Conservation (phyloP, 2,113 vertebrate species). For the Antigone vipio region DNA sequence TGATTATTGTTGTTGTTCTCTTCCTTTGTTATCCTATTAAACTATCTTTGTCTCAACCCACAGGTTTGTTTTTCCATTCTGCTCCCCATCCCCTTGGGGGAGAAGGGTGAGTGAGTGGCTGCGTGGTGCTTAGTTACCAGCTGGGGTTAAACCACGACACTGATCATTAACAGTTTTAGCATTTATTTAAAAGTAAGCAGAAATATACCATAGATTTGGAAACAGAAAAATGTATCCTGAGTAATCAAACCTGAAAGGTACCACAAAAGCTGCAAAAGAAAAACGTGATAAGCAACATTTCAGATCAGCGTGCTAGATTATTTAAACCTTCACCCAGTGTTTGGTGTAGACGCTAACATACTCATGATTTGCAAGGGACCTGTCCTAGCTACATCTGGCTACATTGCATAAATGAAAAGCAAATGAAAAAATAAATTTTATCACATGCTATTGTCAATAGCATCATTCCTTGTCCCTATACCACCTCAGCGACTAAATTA, state of each 20-base stretch:
- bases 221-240: background rate
- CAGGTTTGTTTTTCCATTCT: too few relatives aligned
- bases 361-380: background rate
- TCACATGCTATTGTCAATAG: background rate
- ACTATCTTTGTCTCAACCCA: too few relatives aligned
- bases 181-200: conserved; percentile 2
- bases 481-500: background rate
- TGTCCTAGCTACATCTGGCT: background rate
- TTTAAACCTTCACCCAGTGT: background rate
- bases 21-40: too few relatives aligned
- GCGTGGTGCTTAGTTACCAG: too few relatives aligned
- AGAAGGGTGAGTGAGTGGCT: too few relatives aligned
- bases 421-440: background rate
- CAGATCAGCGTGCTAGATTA: background rate
- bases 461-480: background rate
- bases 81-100: too few relatives aligned
- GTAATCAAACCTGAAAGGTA: background rate
- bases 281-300: background rate
- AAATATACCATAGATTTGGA: background rate
- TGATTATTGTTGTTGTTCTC: too few relatives aligned
- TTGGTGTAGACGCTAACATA: background rate
- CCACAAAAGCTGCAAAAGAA: background rate
- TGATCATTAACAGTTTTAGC: background rate
- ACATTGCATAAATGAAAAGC: background rate
- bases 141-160: background rate